Evolutionary conservation across 2,797 vertebrate species (phyloP).

Genomic region (Tarsius wallacei): DNA sequence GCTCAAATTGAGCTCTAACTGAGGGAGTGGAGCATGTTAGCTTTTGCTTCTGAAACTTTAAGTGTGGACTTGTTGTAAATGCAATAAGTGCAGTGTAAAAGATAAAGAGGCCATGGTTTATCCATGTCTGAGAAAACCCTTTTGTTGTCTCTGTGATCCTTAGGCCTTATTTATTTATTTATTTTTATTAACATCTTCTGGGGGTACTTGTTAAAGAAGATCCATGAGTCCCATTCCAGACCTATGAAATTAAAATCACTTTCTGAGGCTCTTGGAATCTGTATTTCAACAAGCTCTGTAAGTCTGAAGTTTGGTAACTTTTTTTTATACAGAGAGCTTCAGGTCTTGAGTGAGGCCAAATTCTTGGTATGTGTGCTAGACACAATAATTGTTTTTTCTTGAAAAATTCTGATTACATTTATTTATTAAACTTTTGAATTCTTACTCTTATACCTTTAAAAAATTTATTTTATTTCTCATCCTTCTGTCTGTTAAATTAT

Average conservation of each 20-base stretch:
- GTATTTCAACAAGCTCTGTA: background rate
- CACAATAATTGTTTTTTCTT: background rate
- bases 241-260: background rate
- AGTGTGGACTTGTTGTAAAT: background rate
- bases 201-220: background rate
- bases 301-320: background rate
- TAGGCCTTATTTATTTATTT: background rate
- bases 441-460: background rate
- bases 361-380: background rate
- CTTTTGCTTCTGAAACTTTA: conserved; percentile 24
- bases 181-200: no score
- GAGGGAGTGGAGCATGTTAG: background rate
- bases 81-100: background rate
- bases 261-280: background rate
- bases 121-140: background rate
- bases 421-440: conserved; percentile 57
- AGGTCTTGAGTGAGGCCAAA: background rate
- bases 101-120: background rate
- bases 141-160: background rate
- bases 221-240: background rate
- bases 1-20: conserved; percentile 33
- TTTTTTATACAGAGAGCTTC: background rate
- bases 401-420: background rate
- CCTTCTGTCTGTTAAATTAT: background rate
- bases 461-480: background rate